Base-by-base conservation (phyloP, 2,797 vertebrate genomes). In the Chromobotia macracanthus region DNA sequence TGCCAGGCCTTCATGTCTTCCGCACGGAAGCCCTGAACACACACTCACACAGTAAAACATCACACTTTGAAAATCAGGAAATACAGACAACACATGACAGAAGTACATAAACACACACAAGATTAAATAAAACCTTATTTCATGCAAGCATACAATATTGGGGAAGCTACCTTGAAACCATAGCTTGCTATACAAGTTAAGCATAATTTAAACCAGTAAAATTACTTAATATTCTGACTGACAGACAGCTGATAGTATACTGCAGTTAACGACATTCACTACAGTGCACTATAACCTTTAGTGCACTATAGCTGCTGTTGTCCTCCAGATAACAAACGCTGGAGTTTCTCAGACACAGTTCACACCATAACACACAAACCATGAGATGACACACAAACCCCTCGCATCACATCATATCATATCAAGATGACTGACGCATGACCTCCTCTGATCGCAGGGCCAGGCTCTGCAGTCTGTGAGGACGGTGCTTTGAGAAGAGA, bases 1-100 rank as follows among this genome's bases (percentile, higher is more conserved):
- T 94, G 94, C 98, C 98, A 99, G 0, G 96, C 95, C 38, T 85
- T 92, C 96, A 99, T 97, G 84, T 97, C 96, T 80, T 91, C 92
- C 1, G 92, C 90, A 81, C 91, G 94, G 86, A 98, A 95, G 18
- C 98, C 96, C 98, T 99, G 25, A 51, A 66, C 28, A 82, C 58
- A 83, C 63, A 79, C 23, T 69, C 28, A 75, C 67, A 69, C 18
- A 18, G 60, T 28, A n/a, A 35, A 64, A 38, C 38, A 38, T 38
- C 21, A 41, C 31, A 72, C 58, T 11, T 5, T 16, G 28, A n/a
- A n/a, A n/a, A 28, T 28, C 28, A 28, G 28, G 28, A 28, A 28
- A 28, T 28, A 28, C 28, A 2, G 28, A 28, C 28, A 28, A 28
- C 28, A 28, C 28, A 28, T 4, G 4, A 28, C 28, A 28, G 4